phyloP scores from a whole-genome alignment of 2,113 vertebrate genomes.

The Coracopsis vasa region DNA sequence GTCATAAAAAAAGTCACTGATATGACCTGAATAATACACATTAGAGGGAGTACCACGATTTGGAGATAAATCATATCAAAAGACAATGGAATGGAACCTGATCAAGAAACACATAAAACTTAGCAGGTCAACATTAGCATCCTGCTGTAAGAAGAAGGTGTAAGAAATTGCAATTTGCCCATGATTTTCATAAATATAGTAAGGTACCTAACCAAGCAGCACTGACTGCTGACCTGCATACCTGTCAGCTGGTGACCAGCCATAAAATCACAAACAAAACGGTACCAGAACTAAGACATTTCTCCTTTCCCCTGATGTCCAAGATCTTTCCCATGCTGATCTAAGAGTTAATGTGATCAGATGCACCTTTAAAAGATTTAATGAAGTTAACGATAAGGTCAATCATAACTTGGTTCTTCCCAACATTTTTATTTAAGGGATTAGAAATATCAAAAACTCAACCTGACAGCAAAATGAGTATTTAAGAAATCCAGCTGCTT shows the following conservation, averaged over 20 bases:
- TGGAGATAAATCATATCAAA: neutral
- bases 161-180: neutral
- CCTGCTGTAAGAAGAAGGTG: neutral
- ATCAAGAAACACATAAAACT: neutral
- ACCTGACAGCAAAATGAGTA: constrained; percentile 57
- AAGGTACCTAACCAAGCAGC: neutral
- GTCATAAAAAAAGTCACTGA: neutral
- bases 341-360: neutral
- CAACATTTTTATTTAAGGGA: constrained; percentile 37
- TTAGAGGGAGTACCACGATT: neutral
- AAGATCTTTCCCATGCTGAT: neutral
- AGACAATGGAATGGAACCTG: neutral
- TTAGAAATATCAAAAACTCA: constrained; percentile 65
- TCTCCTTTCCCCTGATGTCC: neutral
- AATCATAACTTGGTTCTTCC: neutral
- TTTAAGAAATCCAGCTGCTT: constrained; percentile 50
- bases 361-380: neutral
- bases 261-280: neutral
- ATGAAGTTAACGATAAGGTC: constrained; percentile 7
- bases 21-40: neutral
- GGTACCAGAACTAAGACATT: neutral
- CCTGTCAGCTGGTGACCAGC: neutral
- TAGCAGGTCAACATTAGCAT: neutral
- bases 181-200: neutral
- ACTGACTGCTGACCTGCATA: neutral